Evolutionary conservation across 2,888 invertebrate genomes (phyloP).

Genomic region (Philaethria dido): DNA sequence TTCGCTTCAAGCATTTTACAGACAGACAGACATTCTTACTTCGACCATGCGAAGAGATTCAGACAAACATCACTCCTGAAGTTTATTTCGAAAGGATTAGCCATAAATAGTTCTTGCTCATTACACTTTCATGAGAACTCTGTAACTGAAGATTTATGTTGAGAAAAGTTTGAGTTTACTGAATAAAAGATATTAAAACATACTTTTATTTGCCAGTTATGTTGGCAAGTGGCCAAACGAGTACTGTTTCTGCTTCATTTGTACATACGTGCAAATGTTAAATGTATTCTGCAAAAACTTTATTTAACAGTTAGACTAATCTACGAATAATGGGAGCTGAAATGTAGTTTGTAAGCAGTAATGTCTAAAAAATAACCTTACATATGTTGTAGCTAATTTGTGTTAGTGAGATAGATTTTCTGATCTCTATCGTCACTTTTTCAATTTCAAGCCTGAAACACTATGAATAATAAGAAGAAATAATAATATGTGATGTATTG

Average conservation of each 20-base stretch:
- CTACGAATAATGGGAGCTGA: neutral
- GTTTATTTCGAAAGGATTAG: constrained; percentile 81
- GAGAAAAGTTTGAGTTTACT: constrained; percentile 80
- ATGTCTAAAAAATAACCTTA: neutral
- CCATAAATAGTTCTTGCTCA: constrained; percentile 80
- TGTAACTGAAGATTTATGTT: constrained; percentile 76
- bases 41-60: constrained; percentile 62
- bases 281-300: constrained; percentile 23
- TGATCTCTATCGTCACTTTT: too few relatives aligned
- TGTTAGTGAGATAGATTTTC: too few relatives aligned
- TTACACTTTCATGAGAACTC: constrained; percentile 81
- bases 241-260: constrained; percentile 56
- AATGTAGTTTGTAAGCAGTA: neutral
- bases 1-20: constrained; percentile 61
- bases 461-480: neutral
- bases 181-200: constrained; percentile 76
- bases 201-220: constrained; percentile 66
- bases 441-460: neutral
- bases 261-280: constrained; percentile 25
- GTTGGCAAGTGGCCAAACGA: constrained; percentile 70
- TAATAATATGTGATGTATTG: neutral
- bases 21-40: constrained; percentile 70
- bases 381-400: too few relatives aligned
- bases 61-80: constrained; percentile 65
- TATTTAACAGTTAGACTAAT: constrained; percentile 15